A percentile compares a stretch with the other conserved stretches of the same genome.
Evolutionary conservation across 2,113 vertebrate genomes (phyloP).

Genomic region (Sterna hirundo): DNA sequence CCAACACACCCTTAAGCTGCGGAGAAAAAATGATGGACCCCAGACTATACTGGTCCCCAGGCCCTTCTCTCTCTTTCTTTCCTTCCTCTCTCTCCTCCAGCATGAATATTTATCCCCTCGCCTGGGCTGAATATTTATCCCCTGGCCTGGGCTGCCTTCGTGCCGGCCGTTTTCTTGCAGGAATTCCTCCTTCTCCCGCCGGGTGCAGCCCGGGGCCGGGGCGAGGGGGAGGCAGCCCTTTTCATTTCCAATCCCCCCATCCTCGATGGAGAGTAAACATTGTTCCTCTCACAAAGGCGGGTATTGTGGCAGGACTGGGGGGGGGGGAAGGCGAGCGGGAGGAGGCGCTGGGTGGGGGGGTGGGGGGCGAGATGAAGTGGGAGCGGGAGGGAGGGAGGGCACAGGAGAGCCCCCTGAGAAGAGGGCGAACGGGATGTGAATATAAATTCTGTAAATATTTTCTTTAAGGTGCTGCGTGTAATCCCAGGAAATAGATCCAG

Average conservation of each 20-base stretch:
- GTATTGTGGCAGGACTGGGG: constrained; percentile 38
- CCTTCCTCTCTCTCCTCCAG: background rate
- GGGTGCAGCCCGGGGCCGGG: background rate
- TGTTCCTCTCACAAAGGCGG: constrained; percentile 55
- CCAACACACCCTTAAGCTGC: background rate
- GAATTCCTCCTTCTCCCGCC: constrained; percentile 25
- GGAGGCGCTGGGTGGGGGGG: background rate
- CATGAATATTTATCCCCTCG: constrained; percentile 41
- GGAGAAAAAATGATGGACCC: background rate
- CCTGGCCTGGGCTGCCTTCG: background rate
- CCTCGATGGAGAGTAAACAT: constrained; percentile 50
- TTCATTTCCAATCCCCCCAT: constrained; percentile 27
- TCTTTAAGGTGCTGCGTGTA: constrained; percentile 55
- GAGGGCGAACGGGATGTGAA: constrained; percentile 59
- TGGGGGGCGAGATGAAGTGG: background rate
- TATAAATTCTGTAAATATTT: constrained; percentile 73
- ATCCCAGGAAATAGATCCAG: constrained; percentile 62
- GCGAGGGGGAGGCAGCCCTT: background rate
- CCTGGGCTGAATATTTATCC: background rate
- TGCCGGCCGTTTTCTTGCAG: background rate
- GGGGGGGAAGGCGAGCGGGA: background rate
- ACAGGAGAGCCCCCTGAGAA: constrained; percentile 11
- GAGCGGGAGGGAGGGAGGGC: background rate
- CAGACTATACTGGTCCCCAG: background rate
- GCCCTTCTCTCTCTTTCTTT: background rate